Base-by-base conservation (phyloP, 2,888 invertebrate species). In the Xanthorhoe spadicearia region DNA sequence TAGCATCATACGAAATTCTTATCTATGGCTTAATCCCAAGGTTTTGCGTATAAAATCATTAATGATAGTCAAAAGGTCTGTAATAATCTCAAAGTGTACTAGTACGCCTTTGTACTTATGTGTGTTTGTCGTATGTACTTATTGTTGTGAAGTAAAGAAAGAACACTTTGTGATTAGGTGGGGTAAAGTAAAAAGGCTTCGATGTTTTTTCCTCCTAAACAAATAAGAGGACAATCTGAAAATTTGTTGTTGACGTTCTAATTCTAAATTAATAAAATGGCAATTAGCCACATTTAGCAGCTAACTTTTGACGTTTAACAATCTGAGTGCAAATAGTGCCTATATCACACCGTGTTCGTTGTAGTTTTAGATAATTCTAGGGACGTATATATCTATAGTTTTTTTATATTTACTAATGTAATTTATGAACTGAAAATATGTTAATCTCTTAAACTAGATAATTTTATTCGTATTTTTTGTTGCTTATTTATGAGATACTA, bases 61-160 rank as follows among this genome's bases (percentile, higher is more conserved):
- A 60, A 23, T 23, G 18, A 18, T 67, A 61, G 51, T 65, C 64
- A 66, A 65, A 65, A 79, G 81, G 81, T 85, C 83, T 85, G 83
- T 82, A 77, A 69, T 81, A 86, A 90, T 90, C 88, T 87, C 85
- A 79, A 74, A 71, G 73, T 71, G 70, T 69, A 32, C 8, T 71
- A 70, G 77, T 77, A 72, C 70, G 68, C 65, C 60, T 66, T 69
- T 71, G 74, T 72, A 74, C 70, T 71, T 72, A 74, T 64, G 68
- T 64, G 67, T 80, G 78, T 71, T 66, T 78, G 70, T 75, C 56
- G 71, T 77, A 77, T 79, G 78, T 81, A 79, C 78, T 79, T 80
- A 80, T 77, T 75, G 68, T 74, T 74, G 74, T 79, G 73, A 76
- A 78, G 72, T 52, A 70, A 69, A 54, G 60, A 68, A 55, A 67